A percentile compares a stretch with the other conserved stretches of the same genome.
Evolutionary conservation across 2,888 invertebrate genomes (phyloP).

Genomic region (Nephrocerus scutellatus): DNA sequence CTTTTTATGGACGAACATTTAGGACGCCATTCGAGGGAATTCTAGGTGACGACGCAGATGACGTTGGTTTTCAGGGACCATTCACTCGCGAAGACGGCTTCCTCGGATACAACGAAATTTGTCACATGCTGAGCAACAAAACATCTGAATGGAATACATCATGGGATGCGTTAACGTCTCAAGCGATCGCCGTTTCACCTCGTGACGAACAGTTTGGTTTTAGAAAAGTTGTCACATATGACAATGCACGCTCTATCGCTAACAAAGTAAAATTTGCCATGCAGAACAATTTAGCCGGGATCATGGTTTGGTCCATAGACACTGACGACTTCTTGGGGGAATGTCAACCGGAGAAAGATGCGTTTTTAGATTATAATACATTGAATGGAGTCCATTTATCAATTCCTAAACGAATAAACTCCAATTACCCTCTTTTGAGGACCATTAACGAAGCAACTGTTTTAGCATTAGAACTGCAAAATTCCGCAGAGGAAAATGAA

Average conservation of each 20-base stretch:
- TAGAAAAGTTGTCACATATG: slow-evolving; percentile 64
- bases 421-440: slow-evolving; percentile 65
- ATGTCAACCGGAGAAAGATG: slow-evolving; percentile 52
- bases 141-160: slow-evolving; percentile 58
- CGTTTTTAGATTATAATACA: slow-evolving; percentile 49
- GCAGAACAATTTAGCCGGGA: slow-evolving; percentile 61
- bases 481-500: slow-evolving; percentile 44
- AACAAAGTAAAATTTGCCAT: slow-evolving; percentile 66
- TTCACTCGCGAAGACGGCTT: slow-evolving; percentile 74
- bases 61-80: slow-evolving; percentile 67
- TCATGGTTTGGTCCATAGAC: slow-evolving; percentile 86
- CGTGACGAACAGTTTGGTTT: slow-evolving; percentile 51
- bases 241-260: slow-evolving; percentile 65
- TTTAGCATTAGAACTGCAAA: slow-evolving; percentile 48
- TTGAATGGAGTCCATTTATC: slow-evolving; percentile 23
- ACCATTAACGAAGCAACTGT: slow-evolving; percentile 63
- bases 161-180: slow-evolving; percentile 60
- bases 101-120: slow-evolving; percentile 83
- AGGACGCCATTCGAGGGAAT: slow-evolving; percentile 40
- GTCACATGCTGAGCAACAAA: slow-evolving; percentile 54
- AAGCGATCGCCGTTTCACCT: slow-evolving; percentile 42
- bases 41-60: slow-evolving; percentile 48
- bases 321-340: slow-evolving; percentile 77
- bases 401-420: slow-evolving; percentile 36
- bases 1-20: slow-evolving; percentile 79